Evolutionary conservation across 2,797 vertebrate genomes (phyloP).

Genomic region (Malurus splendens): DNA sequence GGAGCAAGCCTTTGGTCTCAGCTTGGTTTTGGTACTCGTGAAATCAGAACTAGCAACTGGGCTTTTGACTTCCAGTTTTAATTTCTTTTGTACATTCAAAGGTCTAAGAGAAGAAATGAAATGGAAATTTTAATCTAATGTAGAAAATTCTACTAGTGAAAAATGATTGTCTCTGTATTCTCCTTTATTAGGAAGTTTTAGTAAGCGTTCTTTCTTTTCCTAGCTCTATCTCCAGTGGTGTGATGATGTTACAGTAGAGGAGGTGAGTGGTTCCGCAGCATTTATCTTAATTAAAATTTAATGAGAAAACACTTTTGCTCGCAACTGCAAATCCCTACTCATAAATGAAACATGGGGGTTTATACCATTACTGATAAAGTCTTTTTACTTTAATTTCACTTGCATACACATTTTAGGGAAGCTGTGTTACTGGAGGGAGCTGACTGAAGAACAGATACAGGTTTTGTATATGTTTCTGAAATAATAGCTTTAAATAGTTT

Average conservation of each 20-base stretch:
- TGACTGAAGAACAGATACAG: slow-evolving; percentile 38
- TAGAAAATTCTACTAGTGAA: slow-evolving; percentile 23
- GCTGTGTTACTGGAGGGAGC: slow-evolving; percentile 70
- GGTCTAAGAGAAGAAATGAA: neutral
- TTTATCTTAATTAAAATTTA: slow-evolving; percentile 98
- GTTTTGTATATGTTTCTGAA: slow-evolving; percentile 60
- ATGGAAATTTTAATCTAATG: slow-evolving; percentile 24
- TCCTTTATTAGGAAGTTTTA: slow-evolving; percentile 58
- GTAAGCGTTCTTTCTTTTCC: slow-evolving; percentile 66
- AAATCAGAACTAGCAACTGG: neutral
- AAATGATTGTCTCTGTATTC: slow-evolving; percentile 51
- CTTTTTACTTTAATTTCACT: slow-evolving; percentile 78
- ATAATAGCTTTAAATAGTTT: slow-evolving; percentile 55
- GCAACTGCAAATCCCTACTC: slow-evolving; percentile 83
- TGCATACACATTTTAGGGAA: slow-evolving; percentile 74
- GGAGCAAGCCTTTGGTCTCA: neutral
- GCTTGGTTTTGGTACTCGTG: neutral
- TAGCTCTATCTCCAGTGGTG: slow-evolving; percentile 98
- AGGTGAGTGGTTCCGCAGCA: slow-evolving; percentile 84
- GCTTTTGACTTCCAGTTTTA: neutral
- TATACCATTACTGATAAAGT: slow-evolving; percentile 80
- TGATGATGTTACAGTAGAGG: slow-evolving; percentile 88
- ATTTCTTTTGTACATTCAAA: neutral
- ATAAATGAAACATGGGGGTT: slow-evolving; percentile 94
- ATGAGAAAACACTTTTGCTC: slow-evolving; percentile 90